phyloP scores from a whole-genome alignment of 2,113 vertebrate species.

The Ammodytes dubius region DNA sequence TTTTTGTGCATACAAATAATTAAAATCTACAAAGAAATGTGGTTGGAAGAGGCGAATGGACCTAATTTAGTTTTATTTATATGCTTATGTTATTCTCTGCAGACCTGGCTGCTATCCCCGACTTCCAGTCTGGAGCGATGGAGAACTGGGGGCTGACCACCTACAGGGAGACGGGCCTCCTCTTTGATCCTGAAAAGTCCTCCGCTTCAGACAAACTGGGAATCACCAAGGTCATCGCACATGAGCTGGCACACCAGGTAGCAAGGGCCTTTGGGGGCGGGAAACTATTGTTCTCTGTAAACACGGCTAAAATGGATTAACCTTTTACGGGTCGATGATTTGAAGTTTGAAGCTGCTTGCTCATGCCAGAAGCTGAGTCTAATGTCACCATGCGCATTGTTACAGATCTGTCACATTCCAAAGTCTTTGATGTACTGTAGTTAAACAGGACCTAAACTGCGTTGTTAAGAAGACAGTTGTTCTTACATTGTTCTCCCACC shows the following conservation, averaged over 20 bases:
- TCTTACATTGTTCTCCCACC: background rate
- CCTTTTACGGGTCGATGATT: background rate
- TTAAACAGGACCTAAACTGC: background rate
- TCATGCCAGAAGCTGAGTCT: background rate
- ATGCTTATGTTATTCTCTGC: slow-evolving; percentile 12
- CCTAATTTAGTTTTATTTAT: background rate
- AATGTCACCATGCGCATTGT: background rate
- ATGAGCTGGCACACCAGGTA: slow-evolving; percentile 86
- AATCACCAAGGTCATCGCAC: slow-evolving; percentile 83
- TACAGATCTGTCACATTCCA: background rate
- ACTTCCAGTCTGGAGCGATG: slow-evolving; percentile 86
- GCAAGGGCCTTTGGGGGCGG: background rate
- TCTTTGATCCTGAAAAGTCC: slow-evolving; percentile 80
- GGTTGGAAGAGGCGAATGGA: background rate
- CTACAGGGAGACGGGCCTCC: slow-evolving; percentile 82
- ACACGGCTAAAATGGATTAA: background rate
- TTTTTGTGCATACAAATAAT: background rate
- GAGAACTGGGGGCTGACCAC: slow-evolving; percentile 88
- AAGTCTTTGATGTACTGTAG: background rate
- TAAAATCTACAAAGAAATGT: background rate
- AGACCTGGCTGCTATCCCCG: slow-evolving; percentile 86
- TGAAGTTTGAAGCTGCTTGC: background rate
- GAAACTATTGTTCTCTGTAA: background rate
- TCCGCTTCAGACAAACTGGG: slow-evolving; percentile 82
- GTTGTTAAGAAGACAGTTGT: background rate